A percentile compares a stretch with the other conserved stretches of the same genome.
Conservation (phyloP, 2,113 vertebrate genomes). For the Odontesthes bonariensis region DNA sequence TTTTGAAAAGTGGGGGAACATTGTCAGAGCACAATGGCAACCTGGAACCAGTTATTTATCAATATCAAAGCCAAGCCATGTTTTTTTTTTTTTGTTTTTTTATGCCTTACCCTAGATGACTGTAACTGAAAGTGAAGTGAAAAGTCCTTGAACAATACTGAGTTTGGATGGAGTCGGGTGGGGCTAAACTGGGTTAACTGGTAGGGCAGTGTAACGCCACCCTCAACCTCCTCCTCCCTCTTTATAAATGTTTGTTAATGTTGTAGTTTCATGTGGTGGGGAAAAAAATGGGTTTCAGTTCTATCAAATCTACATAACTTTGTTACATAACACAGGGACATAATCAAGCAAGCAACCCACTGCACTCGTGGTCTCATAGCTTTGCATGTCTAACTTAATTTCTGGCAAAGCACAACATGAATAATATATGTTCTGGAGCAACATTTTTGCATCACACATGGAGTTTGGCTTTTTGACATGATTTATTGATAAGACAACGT, state of each 20-base stretch:
- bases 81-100: neutral
- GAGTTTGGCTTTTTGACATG: too few relatives aligned
- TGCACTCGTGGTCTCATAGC: neutral
- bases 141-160: too few relatives aligned
- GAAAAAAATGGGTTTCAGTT: neutral
- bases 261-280: too few relatives aligned
- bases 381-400: neutral
- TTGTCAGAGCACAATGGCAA: neutral
- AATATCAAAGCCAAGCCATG: neutral
- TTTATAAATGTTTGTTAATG: too few relatives aligned
- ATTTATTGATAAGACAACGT: too few relatives aligned
- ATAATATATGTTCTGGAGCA: neutral
- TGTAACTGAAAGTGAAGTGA: too few relatives aligned
- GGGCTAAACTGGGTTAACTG: too few relatives aligned
- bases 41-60: neutral
- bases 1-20: neutral
- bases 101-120: too few relatives aligned
- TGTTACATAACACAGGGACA: neutral
- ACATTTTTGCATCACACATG: too few relatives aligned
- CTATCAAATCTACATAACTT: slow-evolving; percentile 7
- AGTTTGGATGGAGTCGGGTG: too few relatives aligned
- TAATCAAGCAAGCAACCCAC: slow-evolving; percentile 2
- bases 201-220: too few relatives aligned
- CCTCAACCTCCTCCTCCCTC: too few relatives aligned
- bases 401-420: neutral